Evolutionary conservation across 2,113 vertebrate species (phyloP).

Genomic region (Noctilio leporinus): DNA sequence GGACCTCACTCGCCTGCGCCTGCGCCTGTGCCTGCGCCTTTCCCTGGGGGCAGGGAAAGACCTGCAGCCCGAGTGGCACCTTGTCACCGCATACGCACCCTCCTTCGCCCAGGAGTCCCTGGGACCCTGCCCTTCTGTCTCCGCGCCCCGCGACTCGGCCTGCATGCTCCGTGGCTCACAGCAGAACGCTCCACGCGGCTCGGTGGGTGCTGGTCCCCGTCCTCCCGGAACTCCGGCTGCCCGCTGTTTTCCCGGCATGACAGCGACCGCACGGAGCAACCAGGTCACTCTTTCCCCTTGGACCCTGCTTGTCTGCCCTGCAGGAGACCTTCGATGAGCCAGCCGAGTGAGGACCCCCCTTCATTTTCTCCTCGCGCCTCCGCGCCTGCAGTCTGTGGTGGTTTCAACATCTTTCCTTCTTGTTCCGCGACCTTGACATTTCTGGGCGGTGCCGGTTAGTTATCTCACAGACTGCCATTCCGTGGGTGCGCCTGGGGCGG

Average conservation of each 20-base stretch:
- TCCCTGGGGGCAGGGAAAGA: too few relatives aligned
- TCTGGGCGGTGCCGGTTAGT: fast-evolving
- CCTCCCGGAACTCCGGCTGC: neutral
- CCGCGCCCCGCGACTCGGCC: neutral
- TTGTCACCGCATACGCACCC: too few relatives aligned
- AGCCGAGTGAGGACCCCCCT: fast-evolving
- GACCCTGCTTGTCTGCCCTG: neutral
- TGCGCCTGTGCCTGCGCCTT: too few relatives aligned
- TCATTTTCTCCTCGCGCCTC: fast-evolving
- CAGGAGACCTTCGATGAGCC: too few relatives aligned
- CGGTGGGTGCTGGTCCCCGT: too few relatives aligned
- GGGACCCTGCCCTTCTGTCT: neutral
- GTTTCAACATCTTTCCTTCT: neutral
- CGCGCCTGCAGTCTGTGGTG: neutral
- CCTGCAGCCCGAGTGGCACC: neutral
- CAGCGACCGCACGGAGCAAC: neutral
- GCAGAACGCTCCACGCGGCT: neutral
- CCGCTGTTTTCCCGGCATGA: fast-evolving
- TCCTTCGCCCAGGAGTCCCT: neutral
- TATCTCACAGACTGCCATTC: too few relatives aligned
- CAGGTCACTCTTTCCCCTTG: fast-evolving
- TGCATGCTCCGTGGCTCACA: too few relatives aligned
- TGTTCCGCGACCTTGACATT: neutral
- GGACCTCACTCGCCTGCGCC: neutral
- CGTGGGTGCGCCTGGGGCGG: neutral